Evolutionary conservation across 2,888 invertebrate genomes (phyloP), one percentile per base, ranked within the genome.

Genomic region (Diaperis boleti): DNA sequence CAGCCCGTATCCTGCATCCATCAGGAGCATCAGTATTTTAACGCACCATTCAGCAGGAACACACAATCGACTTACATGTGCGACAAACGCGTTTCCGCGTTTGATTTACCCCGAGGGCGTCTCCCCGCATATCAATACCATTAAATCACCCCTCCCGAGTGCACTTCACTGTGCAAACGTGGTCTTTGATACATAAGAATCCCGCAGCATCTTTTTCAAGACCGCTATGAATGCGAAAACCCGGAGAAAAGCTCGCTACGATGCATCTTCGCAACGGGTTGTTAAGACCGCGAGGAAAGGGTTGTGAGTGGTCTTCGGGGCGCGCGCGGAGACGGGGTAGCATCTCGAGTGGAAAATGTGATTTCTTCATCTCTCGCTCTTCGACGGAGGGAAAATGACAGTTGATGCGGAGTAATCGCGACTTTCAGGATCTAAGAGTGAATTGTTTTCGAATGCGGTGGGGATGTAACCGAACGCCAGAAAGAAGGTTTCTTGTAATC

Each of bases 321-420:
- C 69, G 64, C 68, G 70, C 60, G 66, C 41, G 61, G 65, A 60
- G 52, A 63, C 39, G 68, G 65, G 69, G 62, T 64, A 70, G 67
- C 74, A 77, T 76, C 75, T 80, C 76, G 76, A 81, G 81, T 81
- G 79, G 80, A 81, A 81, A 81, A 81, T 81, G 79, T 79, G 80
- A 81, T 81, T 81, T 81, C 81, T 81, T 81, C 80, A 78, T 81
- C 78, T 79, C 73, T 68, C 73, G 74, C 71, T n/a, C n/a, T 71
- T 62, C 69, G 72, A 68, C 70, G 72, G 69, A 69, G 72, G 65
- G 70, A 71, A 74, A 71, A 72, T 67, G 56, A 55, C 33, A 56
- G 45, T 52, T 47, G 55, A n/a, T n/a, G n/a, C n/a, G n/a, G n/a
- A n/a, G n/a, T n/a, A n/a, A n/a, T n/a, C n/a, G n/a, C n/a, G n/a